Conservation (phyloP, 2,888 invertebrate genomes). For the Synergus gifuensis region DNA sequence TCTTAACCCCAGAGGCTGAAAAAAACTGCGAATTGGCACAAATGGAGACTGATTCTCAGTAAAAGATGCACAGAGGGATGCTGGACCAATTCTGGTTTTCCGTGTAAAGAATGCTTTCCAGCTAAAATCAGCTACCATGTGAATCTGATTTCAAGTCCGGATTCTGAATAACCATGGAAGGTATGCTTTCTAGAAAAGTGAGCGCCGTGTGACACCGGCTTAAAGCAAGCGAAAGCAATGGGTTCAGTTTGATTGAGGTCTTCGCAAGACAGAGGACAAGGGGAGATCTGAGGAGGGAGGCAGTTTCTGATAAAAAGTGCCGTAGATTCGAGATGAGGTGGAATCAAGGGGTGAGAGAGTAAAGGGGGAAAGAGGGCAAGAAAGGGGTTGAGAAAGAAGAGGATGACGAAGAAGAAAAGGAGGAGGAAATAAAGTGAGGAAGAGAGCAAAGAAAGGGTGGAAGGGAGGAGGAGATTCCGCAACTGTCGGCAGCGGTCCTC, state of each 20-base stretch:
- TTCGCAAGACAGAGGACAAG: conserved; percentile 56
- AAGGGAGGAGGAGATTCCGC: conserved; percentile 53
- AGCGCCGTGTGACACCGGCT: conserved; percentile 53
- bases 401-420: conserved; percentile 45
- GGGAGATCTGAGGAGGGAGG: conserved; percentile 42
- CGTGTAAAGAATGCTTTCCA: conserved; percentile 1
- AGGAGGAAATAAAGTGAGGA: conserved; percentile 55
- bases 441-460: conserved; percentile 44
- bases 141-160: conserved; percentile 13
- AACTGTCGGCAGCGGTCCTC: conserved; percentile 61
- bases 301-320: conserved; percentile 61
- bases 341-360: conserved; percentile 37
- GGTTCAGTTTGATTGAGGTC: conserved; percentile 69
- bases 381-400: conserved; percentile 48
- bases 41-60: neutral
- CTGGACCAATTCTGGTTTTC: conserved; percentile 10
- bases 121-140: conserved; percentile 7
- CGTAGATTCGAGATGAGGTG: conserved; percentile 50
- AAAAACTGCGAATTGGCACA: neutral
- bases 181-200: conserved; percentile 32
- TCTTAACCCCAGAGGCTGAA: neutral
- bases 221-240: conserved; percentile 65
- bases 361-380: conserved; percentile 19
- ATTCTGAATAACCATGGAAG: conserved; percentile 5
- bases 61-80: neutral